Conservation (phyloP, 1,140 invertebrate genomes). For the Heliconius nattereri region DNA sequence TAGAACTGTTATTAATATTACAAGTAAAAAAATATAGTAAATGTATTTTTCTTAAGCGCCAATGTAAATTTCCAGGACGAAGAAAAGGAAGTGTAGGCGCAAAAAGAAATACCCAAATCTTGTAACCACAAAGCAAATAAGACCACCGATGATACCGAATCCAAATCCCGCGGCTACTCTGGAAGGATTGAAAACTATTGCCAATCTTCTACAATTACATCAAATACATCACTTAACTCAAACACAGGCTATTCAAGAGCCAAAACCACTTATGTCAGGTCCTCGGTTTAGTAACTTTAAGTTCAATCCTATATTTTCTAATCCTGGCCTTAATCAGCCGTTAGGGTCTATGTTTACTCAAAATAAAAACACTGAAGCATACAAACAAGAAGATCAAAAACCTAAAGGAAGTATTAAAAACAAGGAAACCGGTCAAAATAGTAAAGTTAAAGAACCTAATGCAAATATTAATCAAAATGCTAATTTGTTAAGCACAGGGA, state of each 20-base stretch:
- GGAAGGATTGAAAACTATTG: constrained; percentile 21
- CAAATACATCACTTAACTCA: constrained; percentile 9
- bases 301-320: background rate
- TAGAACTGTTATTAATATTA: too few species aligned
- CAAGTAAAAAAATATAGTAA: too few species aligned
- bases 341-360: background rate
- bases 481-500: background rate
- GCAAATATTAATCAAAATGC: background rate
- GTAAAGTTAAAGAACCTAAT: background rate
- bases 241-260: background rate
- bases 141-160: background rate
- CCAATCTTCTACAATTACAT: constrained; percentile 26
- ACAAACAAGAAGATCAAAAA: background rate
- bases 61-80: constrained; percentile 12
- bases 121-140: background rate
- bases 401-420: background rate
- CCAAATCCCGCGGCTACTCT: background rate
- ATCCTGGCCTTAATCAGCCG: background rate
- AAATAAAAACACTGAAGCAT: background rate
- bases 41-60: too few species aligned
- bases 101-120: constrained; percentile 11
- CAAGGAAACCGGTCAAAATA: background rate
- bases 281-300: background rate
- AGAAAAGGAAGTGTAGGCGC: constrained; percentile 18
- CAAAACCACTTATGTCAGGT: constrained; percentile 17